A percentile compares a stretch with the other conserved stretches of the same genome.
phyloP scores from a whole-genome alignment of 2,113 vertebrate genomes.

The Meleagris gallopavo region DNA sequence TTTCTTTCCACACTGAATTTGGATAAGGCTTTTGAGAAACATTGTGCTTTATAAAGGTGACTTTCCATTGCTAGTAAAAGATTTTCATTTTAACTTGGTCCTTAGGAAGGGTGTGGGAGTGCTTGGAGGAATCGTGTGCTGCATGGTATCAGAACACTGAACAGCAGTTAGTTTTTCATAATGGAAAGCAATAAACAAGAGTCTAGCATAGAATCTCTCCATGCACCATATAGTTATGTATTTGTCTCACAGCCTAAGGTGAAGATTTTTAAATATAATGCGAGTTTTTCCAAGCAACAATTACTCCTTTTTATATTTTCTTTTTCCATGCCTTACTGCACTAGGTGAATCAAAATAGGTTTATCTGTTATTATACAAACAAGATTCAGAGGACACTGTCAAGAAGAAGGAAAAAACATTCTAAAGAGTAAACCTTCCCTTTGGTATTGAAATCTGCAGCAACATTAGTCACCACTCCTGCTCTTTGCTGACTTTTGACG shows the following conservation, averaged over 20 bases:
- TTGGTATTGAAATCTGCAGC: neutral
- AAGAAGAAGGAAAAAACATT: neutral
- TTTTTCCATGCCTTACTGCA: neutral
- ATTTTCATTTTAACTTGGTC: neutral
- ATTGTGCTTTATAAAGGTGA: neutral
- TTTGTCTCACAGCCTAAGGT: neutral
- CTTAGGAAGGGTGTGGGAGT: neutral
- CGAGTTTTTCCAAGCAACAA: neutral
- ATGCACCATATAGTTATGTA: neutral
- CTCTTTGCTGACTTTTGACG: neutral
- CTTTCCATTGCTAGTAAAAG: neutral
- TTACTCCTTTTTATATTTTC: neutral
- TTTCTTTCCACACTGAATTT: neutral
- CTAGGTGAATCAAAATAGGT: neutral
- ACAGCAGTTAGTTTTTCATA: neutral
- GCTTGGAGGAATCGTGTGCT: neutral
- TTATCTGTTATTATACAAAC: constrained; percentile 5
- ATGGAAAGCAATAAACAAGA: neutral
- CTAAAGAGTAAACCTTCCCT: neutral
- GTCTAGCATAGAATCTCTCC: neutral
- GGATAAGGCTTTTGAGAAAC: neutral
- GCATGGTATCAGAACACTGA: neutral
- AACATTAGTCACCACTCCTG: neutral
- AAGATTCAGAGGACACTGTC: constrained; percentile 10
- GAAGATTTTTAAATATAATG: neutral